Percentiles rank a stretch among this genome's conserved stretches.
phyloP scores from a whole-genome alignment of 2,888 invertebrate species.

The Tetropium fuscum region DNA sequence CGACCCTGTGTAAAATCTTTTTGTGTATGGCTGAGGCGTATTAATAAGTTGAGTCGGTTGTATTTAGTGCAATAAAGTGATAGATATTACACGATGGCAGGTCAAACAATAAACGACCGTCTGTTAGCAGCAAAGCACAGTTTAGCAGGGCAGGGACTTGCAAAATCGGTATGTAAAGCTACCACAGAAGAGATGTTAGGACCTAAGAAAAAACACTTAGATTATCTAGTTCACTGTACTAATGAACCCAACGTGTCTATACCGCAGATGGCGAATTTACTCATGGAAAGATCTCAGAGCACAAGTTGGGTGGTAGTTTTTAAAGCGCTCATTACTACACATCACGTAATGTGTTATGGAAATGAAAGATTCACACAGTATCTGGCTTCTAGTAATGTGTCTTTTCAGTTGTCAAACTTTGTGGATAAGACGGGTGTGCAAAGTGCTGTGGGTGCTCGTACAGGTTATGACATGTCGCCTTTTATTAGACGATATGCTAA shows the following conservation, averaged over 20 bases:
- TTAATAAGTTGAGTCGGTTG: slow-evolving; percentile 18
- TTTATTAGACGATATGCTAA: slow-evolving; percentile 99
- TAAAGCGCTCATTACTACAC: slow-evolving; percentile 98
- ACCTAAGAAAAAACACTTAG: slow-evolving; percentile 99
- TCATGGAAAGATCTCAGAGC: slow-evolving; percentile 98
- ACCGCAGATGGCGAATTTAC: slow-evolving; percentile 98
- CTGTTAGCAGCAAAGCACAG: slow-evolving; percentile 98
- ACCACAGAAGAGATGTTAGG: slow-evolving; percentile 99
- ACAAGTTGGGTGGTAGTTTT: slow-evolving; percentile 99
- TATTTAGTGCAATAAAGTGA: slow-evolving; percentile 31
- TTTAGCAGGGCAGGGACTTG: slow-evolving; percentile 98
- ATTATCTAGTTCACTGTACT: slow-evolving; percentile 99
- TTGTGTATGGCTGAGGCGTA: slow-evolving; percentile 28
- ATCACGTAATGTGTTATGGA: slow-evolving; percentile 99
- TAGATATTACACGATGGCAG: slow-evolving; percentile 75
- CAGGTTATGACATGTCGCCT: slow-evolving; percentile 98
- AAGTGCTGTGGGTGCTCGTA: slow-evolving; percentile 81
- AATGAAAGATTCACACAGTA: slow-evolving; percentile 99
- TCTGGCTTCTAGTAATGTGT: slow-evolving; percentile 99
- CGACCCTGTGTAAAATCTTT: slow-evolving; percentile 51
- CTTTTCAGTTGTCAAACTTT: slow-evolving; percentile 98
- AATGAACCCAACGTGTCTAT: slow-evolving; percentile 99
- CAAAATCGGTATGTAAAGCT: slow-evolving; percentile 99
- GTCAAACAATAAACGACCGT: slow-evolving; percentile 98
- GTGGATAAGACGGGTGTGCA: slow-evolving; percentile 98